phyloP scores from a whole-genome alignment of 2,797 vertebrate species.

The Lycodopsis pacificus region DNA sequence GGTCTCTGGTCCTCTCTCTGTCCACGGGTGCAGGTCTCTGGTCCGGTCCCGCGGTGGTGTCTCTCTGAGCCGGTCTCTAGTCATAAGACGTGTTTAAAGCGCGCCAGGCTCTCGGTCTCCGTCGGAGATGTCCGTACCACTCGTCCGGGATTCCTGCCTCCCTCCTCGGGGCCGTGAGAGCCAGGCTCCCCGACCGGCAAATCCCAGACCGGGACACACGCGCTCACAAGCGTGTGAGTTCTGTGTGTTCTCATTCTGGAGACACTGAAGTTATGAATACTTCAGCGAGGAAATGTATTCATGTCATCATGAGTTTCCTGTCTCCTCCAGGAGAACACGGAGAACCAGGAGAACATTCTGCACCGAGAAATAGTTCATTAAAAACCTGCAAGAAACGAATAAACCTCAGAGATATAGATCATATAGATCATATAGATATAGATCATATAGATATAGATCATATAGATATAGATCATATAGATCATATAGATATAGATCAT shows the following conservation, averaged over 20 bases:
- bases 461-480: too few species aligned
- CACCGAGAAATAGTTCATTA: too few species aligned
- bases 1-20: not conserved
- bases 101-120: slow-evolving; percentile 85
- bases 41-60: slow-evolving; percentile 17
- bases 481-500: too few species aligned
- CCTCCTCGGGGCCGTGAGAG: slow-evolving; percentile 86
- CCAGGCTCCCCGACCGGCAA: slow-evolving; percentile 87
- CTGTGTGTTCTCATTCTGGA: not conserved
- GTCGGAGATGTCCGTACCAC: slow-evolving; percentile 95
- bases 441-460: too few species aligned
- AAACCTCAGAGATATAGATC: too few species aligned
- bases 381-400: too few species aligned
- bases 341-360: too few species aligned
- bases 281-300: too few species aligned
- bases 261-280: not conserved
- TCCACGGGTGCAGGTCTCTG: slow-evolving; percentile 14
- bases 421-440: too few species aligned
- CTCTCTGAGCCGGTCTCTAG: slow-evolving; percentile 75
- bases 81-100: slow-evolving; percentile 91
- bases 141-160: slow-evolving; percentile 89
- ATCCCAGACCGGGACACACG: slow-evolving; percentile 79
- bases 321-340: too few species aligned
- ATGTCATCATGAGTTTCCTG: too few species aligned
- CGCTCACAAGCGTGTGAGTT: not conserved